These are phyloP conservation scores for Epirrhoe alternata DNA, from an alignment of 2,888 invertebrate genomes.

Conservation along the genomic window DNA sequence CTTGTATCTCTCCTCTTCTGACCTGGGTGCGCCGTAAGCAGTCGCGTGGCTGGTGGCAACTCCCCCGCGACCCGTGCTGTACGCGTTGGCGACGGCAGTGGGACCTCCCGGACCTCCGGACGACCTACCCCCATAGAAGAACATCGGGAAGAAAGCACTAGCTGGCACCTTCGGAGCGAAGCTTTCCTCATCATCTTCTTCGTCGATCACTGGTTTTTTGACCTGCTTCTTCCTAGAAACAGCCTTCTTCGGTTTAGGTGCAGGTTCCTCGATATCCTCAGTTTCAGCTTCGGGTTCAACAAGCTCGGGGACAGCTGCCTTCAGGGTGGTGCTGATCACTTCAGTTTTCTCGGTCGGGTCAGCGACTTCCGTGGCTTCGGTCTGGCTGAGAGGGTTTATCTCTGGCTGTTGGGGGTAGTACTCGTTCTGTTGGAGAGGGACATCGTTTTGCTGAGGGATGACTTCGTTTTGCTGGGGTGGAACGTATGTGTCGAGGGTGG, in stretches of 20 bases:
- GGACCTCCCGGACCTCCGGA: slow-evolving; percentile 84
- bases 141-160: slow-evolving; percentile 88
- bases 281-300: slow-evolving; percentile 70
- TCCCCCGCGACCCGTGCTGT: slow-evolving; percentile 89
- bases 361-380: slow-evolving; percentile 64
- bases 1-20: slow-evolving; percentile 61
- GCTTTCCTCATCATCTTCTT: slow-evolving; percentile 76
- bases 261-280: slow-evolving; percentile 68
- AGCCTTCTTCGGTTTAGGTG: slow-evolving; percentile 62
- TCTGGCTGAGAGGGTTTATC: slow-evolving; percentile 49
- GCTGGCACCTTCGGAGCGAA: slow-evolving; percentile 74
- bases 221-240: slow-evolving; percentile 73
- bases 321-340: slow-evolving; percentile 60
- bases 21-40: slow-evolving; percentile 87
- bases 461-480: slow-evolving; percentile 70
- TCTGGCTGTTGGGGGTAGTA: slow-evolving; percentile 68
- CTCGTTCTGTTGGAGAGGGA: slow-evolving; percentile 61
- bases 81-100: slow-evolving; percentile 90
- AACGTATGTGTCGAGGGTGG: slow-evolving; percentile 62
- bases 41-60: slow-evolving; percentile 90
- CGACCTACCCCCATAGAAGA: slow-evolving; percentile 80
- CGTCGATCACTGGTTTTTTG: slow-evolving; percentile 72
- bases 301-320: slow-evolving; percentile 65
- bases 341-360: slow-evolving; percentile 71
- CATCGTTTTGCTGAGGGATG: slow-evolving; percentile 62